These are phyloP conservation scores for Nannobrachium achirus DNA, from an alignment of 2,113 vertebrate species.

Conservation along the genomic window DNA sequence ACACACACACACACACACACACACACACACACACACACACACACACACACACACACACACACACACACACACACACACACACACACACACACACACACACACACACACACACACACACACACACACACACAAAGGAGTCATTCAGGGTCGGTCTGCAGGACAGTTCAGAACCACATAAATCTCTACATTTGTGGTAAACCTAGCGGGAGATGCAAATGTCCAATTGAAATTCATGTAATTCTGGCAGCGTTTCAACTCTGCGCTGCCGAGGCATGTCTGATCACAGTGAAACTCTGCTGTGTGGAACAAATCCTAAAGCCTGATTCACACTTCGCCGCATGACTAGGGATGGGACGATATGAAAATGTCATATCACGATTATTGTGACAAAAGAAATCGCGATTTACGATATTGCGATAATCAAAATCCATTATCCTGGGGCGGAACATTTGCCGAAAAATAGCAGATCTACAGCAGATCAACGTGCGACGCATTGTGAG, in stretches of 20 bases:
- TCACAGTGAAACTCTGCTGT: constrained; percentile 41
- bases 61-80: neutral
- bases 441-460: too few species aligned
- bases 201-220: constrained; percentile 67
- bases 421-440: too few species aligned
- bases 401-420: too few species aligned
- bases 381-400: too few species aligned
- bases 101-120: neutral
- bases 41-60: neutral
- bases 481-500: too few species aligned
- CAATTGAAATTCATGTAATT: constrained; percentile 69
- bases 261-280: constrained; percentile 58
- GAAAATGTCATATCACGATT: too few species aligned
- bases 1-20: neutral
- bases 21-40: constrained; percentile 12
- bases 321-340: neutral
- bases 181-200: constrained; percentile 44
- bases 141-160: too few species aligned
- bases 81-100: constrained; percentile 13
- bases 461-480: too few species aligned
- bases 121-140: constrained; percentile 21
- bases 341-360: too few species aligned
- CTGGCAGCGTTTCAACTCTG: constrained; percentile 36
- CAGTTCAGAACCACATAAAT: constrained; percentile 14
- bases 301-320: constrained; percentile 22